Evolutionary conservation across 2,113 vertebrate genomes (phyloP).

Genomic region (Ardeotis arabs): DNA sequence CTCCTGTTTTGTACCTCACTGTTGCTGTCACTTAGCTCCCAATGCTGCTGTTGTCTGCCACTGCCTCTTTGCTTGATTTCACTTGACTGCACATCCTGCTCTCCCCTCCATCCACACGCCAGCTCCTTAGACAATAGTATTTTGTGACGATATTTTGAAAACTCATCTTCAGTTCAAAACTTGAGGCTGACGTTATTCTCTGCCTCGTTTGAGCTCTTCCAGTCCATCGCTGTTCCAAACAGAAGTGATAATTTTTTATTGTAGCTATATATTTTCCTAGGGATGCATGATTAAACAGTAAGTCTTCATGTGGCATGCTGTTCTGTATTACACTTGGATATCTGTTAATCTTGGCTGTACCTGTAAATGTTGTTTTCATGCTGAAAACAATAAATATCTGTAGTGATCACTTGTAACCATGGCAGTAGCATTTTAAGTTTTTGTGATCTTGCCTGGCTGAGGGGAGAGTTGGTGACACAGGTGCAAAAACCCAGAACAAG

Average conservation of each 20-base stretch:
- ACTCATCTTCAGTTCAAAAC: not conserved
- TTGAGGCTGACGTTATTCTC: not conserved
- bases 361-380: not conserved
- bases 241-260: slow-evolving; percentile 19
- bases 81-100: not conserved
- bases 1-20: not conserved
- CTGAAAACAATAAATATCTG: not conserved
- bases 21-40: not conserved
- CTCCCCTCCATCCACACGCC: not conserved
- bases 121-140: not conserved
- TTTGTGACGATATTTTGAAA: not conserved
- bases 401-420: not conserved
- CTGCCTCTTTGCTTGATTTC: not conserved
- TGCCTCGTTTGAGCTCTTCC: not conserved
- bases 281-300: not conserved
- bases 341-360: not conserved
- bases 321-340: not conserved
- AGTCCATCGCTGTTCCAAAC: not conserved
- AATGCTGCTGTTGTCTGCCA: not conserved
- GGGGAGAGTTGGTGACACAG: not conserved
- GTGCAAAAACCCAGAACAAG: not conserved
- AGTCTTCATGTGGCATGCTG: not conserved
- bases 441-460: not conserved
- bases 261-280: not conserved
- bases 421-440: not conserved